Evolutionary conservation across 2,797 vertebrate genomes (phyloP).

Genomic region (Ataeniobius toweri): DNA sequence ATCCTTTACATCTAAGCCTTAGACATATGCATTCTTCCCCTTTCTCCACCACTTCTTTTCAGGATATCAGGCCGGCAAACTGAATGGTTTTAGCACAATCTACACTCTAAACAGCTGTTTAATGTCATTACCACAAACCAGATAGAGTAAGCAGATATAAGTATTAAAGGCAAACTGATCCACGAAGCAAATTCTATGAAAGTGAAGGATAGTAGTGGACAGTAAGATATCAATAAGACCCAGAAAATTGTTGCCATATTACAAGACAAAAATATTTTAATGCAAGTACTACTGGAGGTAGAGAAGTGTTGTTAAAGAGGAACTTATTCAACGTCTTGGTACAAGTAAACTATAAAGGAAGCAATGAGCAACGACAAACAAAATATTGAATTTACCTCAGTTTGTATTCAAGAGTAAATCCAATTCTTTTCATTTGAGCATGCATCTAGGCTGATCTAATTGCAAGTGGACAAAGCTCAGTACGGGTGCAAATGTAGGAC

Average conservation of each 20-base stretch:
- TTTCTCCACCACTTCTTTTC: constrained; percentile 9
- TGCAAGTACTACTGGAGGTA: constrained; percentile 1
- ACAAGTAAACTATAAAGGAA: neutral
- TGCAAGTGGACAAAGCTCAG: neutral
- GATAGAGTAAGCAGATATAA: constrained; percentile 14
- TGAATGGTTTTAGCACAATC: constrained; percentile 11
- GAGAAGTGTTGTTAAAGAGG: neutral
- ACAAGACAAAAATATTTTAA: neutral
- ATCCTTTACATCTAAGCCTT: neutral
- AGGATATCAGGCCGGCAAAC: constrained; percentile 6
- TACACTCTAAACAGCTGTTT: neutral
- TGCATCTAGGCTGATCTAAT: neutral
- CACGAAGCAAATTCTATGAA: constrained; percentile 8
- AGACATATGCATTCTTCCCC: constrained; percentile 5
- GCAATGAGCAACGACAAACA: neutral
- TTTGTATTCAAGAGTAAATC: constrained; percentile 1
- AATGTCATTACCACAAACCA: constrained; percentile 10
- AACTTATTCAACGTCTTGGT: neutral
- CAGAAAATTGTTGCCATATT: neutral
- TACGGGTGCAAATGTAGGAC: neutral
- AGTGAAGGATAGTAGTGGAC: neutral
- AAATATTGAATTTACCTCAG: neutral
- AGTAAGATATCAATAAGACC: neutral
- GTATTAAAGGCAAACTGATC: constrained; percentile 5
- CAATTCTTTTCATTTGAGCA: neutral